A percentile compares a stretch with the other conserved stretches of the same genome.
phyloP scores from a whole-genome alignment of 2,888 invertebrate genomes.

The Drosophila sordidula region DNA sequence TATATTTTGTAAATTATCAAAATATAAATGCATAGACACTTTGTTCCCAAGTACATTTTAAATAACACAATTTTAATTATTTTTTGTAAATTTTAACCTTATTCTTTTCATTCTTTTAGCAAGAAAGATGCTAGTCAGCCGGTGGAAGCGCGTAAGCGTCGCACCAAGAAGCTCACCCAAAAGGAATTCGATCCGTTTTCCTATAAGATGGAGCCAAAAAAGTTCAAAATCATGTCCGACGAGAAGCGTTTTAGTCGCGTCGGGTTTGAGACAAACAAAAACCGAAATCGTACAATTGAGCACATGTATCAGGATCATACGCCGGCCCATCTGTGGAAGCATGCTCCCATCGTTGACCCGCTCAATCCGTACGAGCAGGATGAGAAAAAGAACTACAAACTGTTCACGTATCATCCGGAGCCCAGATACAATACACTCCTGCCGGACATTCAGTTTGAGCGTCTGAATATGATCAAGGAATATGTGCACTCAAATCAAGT shows the following conservation, averaged over 20 bases:
- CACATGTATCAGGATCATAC: conserved; percentile 75
- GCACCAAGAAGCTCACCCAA: conserved; percentile 65
- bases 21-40: too few relatives aligned
- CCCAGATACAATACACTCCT: conserved; percentile 83
- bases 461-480: conserved; percentile 82
- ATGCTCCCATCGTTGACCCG: conserved; percentile 80
- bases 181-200: conserved; percentile 74
- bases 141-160: conserved; percentile 64
- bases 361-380: conserved; percentile 81
- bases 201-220: conserved; percentile 71
- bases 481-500: conserved; percentile 73
- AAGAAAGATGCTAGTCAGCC: conserved; percentile 12
- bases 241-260: conserved; percentile 72
- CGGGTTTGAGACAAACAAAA: conserved; percentile 34
- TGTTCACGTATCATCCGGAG: conserved; percentile 83
- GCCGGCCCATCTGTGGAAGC: conserved; percentile 77
- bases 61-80: too few relatives aligned
- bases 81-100: too few relatives aligned
- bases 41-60: too few relatives aligned
- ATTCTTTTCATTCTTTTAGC: conserved; percentile 16
- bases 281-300: conserved; percentile 47
- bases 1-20: too few relatives aligned
- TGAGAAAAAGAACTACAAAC: conserved; percentile 82
- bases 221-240: conserved; percentile 68
- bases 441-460: conserved; percentile 81